Evolutionary conservation across 2,113 vertebrate species (phyloP), one percentile per base, ranked within the genome.

Genomic region (Eolophus roseicapilla): DNA sequence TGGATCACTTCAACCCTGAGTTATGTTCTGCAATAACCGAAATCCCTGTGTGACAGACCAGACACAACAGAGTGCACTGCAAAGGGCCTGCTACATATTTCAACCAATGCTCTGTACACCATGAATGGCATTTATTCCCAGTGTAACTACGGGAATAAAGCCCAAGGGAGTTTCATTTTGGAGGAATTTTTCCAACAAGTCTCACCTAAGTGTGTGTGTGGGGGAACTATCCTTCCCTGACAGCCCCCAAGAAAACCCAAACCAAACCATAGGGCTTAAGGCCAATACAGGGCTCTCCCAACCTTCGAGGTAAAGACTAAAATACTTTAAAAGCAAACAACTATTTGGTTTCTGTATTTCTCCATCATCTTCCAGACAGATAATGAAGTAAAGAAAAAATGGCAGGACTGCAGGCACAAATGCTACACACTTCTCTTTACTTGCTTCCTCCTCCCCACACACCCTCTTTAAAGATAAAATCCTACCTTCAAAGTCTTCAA

Each of bases 321-420:
- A 92, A 86, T 43, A 55, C 9, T 74, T 82, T 37, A 50, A 67
- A 88, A 83, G 27, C 39, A 94, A 91, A 86, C 52, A 92, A 64
- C 64, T 55, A 18, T 49, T 90, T 74, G 35, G 17, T 80, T 88
- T 96, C 71, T 91, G 31, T 50, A 65, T 93, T 96, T 93, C 79
- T 92, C 31, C 46, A 44, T 74, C 69, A 55, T 19, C 59, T 86
- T 83, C 33, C 53, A 67, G 27, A 70, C 31, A 90, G 23, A 73
- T 41, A 77, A 74, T 31, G 47, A 90, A 83, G 47, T 2, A 59
- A 85, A 41, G 41, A 41, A 92, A 63, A 79, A 76, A 63, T 29
- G 12, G 85, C 88, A 88, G 8, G 12, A 70, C 37, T 63, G 63
- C 29, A 97, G 55, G 53, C 47, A 57, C 5, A 91, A 82, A 65